phyloP scores from a whole-genome alignment of 2,888 invertebrate species.

The Agriopis leucophaearia region DNA sequence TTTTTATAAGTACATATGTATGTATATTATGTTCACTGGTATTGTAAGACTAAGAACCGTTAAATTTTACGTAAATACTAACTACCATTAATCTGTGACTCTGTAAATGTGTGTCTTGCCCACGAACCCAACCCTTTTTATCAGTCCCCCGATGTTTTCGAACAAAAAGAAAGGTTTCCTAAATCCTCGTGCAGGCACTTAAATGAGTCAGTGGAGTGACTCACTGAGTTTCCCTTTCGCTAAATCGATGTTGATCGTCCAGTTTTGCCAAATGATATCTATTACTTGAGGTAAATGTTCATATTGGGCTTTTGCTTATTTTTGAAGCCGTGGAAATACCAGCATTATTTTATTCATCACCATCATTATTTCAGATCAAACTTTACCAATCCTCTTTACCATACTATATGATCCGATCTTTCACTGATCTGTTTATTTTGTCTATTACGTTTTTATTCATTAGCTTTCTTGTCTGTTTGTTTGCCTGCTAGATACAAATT shows the following conservation, averaged over 20 bases:
- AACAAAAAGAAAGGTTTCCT: conserved; percentile 33
- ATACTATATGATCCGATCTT: too few relatives aligned
- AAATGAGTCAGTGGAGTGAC: conserved; percentile 61
- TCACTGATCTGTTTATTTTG: too few relatives aligned
- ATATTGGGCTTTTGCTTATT: conserved; percentile 23
- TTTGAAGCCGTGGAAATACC: not conserved
- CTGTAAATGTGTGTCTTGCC: conserved; percentile 5
- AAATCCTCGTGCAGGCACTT: conserved; percentile 39
- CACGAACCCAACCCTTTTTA: conserved; percentile 39
- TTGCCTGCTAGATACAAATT: too few relatives aligned
- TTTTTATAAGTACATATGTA: too few relatives aligned
- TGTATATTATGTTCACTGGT: not conserved
- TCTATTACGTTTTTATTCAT: too few relatives aligned
- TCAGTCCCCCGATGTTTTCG: conserved; percentile 28
- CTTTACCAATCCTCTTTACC: too few relatives aligned
- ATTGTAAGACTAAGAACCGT: not conserved
- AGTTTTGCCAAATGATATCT: conserved; percentile 56
- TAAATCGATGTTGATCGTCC: conserved; percentile 48
- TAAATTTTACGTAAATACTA: not conserved
- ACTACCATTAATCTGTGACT: conserved; percentile 5
- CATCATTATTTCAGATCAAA: too few relatives aligned
- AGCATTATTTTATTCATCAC: not conserved
- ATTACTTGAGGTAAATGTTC: conserved; percentile 46
- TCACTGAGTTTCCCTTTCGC: conserved; percentile 59
- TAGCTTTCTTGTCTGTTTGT: too few relatives aligned